Evolutionary conservation across 2,113 vertebrate species (phyloP), one percentile per base, ranked within the genome.

Genomic region (Boleophthalmus pectinirostris): DNA sequence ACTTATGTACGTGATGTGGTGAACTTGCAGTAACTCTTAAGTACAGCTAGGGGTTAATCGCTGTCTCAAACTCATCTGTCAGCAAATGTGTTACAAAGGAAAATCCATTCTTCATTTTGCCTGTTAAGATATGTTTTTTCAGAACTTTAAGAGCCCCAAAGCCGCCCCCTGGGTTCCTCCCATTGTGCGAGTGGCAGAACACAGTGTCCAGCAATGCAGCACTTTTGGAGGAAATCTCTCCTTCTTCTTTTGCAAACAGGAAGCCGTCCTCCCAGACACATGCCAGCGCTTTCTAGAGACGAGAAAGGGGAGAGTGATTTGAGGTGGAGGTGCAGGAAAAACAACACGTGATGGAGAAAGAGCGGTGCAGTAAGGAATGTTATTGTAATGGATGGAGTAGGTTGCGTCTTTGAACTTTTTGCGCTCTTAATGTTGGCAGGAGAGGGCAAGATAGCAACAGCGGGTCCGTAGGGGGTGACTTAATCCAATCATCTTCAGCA

Each of bases 161-260:
- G 78, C 87, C 88, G 81, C 88, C 90, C 90, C 85, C 78, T 75
- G 86, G 88, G 92, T 94, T 94, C 93, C 93, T 94, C 92, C 82
- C 86, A 93, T 94, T 94, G 92, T 93, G 86, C 72, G 65, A 83
- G 87, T 15, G 70, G 78, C 88, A 82, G 92, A 90, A 94, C 92
- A 91, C 81, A 73, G 73, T 91, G 92, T 94, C 90, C 91, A 84
- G 82, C 75, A 63, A 64, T 86, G 81, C 91, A 77, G 89, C 79
- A 69, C 14, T 29, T 84, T 87, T 82, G 71, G 77, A 94, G 93
- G 93, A 94, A 94, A 86, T 93, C 84, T 89, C 88, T 85, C 84
- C 86, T 91, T 70, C 83, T 86, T 81, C 82, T 88, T 87, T 87
- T 89, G 72, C 91, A 92, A 94, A 94, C 91, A 93, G 92, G 92